Percentiles rank a stretch among this genome's conserved stretches.
Evolutionary conservation across 2,888 invertebrate genomes (phyloP).

Genomic region (Girardia tigrina): DNA sequence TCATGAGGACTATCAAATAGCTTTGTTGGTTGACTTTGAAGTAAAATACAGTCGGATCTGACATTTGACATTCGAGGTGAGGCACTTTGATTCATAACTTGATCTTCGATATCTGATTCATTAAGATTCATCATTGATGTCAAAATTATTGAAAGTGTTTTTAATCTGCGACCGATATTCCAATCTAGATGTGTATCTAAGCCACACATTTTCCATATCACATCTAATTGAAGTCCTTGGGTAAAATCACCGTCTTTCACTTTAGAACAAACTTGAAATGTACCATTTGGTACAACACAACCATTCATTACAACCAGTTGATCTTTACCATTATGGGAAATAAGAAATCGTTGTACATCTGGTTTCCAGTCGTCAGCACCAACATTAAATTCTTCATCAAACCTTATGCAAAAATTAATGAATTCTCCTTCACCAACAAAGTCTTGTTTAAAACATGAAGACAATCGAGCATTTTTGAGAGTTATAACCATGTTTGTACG

Average conservation of each 20-base stretch:
- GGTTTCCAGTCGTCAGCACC: constrained; percentile 94
- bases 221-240: constrained; percentile 81
- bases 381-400: constrained; percentile 91
- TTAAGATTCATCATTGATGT: not conserved
- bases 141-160: constrained; percentile 2
- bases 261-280: constrained; percentile 83
- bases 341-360: constrained; percentile 54
- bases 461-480: constrained; percentile 83
- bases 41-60: not conserved
- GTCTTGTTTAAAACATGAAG: constrained; percentile 84
- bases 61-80: not conserved
- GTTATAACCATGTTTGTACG: constrained; percentile 77
- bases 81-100: not conserved
- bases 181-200: constrained; percentile 89
- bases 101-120: not conserved
- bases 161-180: constrained; percentile 79
- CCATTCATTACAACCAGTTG: constrained; percentile 49
- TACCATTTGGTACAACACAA: constrained; percentile 94
- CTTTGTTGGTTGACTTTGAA: constrained; percentile 11
- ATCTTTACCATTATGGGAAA: constrained; percentile 56
- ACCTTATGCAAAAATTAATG: constrained; percentile 60
- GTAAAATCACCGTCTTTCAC: constrained; percentile 56
- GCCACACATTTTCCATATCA: constrained; percentile 98
- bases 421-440: constrained; percentile 71
- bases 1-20: constrained; percentile 12